Percentiles rank a stretch among this genome's conserved stretches.
Conservation (phyloP, 2,888 invertebrate genomes). For the Plemyria rubiginata region DNA sequence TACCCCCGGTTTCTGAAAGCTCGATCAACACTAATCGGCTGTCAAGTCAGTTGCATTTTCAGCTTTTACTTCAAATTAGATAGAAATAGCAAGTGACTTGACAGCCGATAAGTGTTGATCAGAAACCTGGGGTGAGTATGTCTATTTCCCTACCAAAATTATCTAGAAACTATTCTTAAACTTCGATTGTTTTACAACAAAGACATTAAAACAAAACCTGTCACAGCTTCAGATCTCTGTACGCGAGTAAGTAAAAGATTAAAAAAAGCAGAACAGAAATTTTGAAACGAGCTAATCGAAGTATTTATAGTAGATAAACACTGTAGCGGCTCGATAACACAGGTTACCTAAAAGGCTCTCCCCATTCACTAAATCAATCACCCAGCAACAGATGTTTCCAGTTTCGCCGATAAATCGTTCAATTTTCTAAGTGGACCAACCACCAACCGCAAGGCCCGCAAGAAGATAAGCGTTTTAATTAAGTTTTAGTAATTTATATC, state of each 20-base stretch:
- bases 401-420: constrained; percentile 73
- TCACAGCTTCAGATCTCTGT: too few species aligned
- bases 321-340: constrained; percentile 33
- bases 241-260: too few species aligned
- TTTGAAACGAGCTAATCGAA: neutral
- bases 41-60: too few species aligned
- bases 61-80: too few species aligned
- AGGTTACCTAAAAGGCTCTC: constrained; percentile 47
- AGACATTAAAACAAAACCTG: neutral
- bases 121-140: too few species aligned
- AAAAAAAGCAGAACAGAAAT: neutral
- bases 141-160: neutral
- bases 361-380: constrained; percentile 57
- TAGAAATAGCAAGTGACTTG: too few species aligned
- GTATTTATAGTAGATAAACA: constrained; percentile 33
- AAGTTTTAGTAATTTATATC: constrained; percentile 82
- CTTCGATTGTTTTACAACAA: neutral
- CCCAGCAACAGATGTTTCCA: constrained; percentile 52
- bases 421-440: constrained; percentile 65
- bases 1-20: too few species aligned
- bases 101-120: too few species aligned
- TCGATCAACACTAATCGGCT: too few species aligned
- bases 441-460: constrained; percentile 50
- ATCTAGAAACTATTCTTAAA: neutral
- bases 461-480: constrained; percentile 79